Conservation (phyloP, 1,140 invertebrate genomes). For the Drosophila triauraria region DNA sequence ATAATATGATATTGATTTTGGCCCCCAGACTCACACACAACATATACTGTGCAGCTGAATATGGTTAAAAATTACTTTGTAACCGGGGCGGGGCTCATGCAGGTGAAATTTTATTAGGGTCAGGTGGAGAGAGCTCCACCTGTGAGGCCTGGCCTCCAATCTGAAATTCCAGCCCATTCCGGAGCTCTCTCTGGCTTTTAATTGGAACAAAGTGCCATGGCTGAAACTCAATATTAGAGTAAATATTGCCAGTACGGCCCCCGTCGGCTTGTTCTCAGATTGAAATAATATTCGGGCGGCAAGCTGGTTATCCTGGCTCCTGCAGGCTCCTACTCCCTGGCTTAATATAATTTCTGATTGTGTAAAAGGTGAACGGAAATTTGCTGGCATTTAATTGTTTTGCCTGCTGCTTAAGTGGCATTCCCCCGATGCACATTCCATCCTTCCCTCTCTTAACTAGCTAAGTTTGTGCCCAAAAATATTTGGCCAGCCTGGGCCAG, state of each 20-base stretch:
- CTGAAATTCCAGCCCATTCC: slow-evolving; percentile 27
- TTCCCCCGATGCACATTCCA: background rate
- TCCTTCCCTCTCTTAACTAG: background rate
- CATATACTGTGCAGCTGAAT: slow-evolving; percentile 4
- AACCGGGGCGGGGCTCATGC: slow-evolving; percentile 13
- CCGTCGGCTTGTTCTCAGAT: slow-evolving; percentile 5
- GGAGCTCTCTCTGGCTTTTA: slow-evolving; percentile 21
- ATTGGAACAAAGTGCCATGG: slow-evolving; percentile 51
- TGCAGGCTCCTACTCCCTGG: background rate
- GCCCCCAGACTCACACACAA: background rate
- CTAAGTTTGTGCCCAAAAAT: slow-evolving; percentile 14
- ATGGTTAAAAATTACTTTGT: slow-evolving; percentile 40
- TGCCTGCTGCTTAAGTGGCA: slow-evolving; percentile 15
- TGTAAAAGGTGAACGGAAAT: slow-evolving; percentile 15
- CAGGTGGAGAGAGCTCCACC: background rate
- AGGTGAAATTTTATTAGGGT: slow-evolving; percentile 25
- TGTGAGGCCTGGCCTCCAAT: background rate
- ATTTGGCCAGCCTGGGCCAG: background rate
- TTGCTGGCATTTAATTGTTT: slow-evolving; percentile 40
- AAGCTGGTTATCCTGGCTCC: slow-evolving; percentile 1
- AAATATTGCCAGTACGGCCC: slow-evolving; percentile 25
- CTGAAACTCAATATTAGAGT: slow-evolving; percentile 34
- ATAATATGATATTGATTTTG: slow-evolving; percentile 51
- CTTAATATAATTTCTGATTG: slow-evolving; percentile 39
- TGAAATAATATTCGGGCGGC: slow-evolving; percentile 16